These are phyloP conservation scores for Subanguina moxae DNA, from an alignment of 1,140 invertebrate genomes.

Conservation along the genomic window DNA sequence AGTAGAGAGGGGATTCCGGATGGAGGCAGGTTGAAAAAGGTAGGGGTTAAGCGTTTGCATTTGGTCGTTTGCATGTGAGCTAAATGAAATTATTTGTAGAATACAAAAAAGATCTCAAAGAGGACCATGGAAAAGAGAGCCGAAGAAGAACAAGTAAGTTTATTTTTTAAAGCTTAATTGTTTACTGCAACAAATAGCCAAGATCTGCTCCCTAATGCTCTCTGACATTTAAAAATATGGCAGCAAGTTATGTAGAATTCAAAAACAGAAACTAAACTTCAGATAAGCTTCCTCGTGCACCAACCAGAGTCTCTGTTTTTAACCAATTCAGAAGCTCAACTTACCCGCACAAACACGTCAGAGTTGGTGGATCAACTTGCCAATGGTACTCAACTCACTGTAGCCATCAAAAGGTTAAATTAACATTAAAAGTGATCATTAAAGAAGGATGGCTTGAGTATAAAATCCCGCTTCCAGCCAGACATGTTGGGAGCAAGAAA, in stretches of 20 bases:
- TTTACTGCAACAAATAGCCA: too few relatives aligned
- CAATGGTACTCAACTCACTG: conserved; percentile 9
- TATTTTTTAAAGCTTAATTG: too few relatives aligned
- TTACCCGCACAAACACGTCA: conserved; percentile 15
- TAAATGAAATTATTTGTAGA: background rate
- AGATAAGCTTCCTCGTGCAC: background rate
- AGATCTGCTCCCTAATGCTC: too few relatives aligned
- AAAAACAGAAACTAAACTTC: too few relatives aligned
- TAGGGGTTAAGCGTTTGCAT: too few relatives aligned
- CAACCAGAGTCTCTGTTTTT: conserved; percentile 8
- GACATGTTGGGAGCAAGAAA: too few relatives aligned
- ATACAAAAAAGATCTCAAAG: background rate
- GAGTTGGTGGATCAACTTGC: conserved; percentile 17
- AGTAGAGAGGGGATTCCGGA: background rate
- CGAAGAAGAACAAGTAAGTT: conserved; percentile 31
- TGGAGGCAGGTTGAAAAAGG: background rate
- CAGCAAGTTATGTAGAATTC: too few relatives aligned
- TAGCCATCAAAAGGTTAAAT: conserved; percentile 31
- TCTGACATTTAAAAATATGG: too few relatives aligned
- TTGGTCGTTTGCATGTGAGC: too few relatives aligned
- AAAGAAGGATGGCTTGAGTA: too few relatives aligned
- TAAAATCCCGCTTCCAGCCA: too few relatives aligned
- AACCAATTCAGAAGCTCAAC: conserved; percentile 15
- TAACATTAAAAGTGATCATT: too few relatives aligned
- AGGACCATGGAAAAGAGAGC: conserved; percentile 25